These are phyloP conservation scores for Strigamia transsilvanica DNA, from an alignment of 2,888 invertebrate species.

Conservation along the genomic window DNA sequence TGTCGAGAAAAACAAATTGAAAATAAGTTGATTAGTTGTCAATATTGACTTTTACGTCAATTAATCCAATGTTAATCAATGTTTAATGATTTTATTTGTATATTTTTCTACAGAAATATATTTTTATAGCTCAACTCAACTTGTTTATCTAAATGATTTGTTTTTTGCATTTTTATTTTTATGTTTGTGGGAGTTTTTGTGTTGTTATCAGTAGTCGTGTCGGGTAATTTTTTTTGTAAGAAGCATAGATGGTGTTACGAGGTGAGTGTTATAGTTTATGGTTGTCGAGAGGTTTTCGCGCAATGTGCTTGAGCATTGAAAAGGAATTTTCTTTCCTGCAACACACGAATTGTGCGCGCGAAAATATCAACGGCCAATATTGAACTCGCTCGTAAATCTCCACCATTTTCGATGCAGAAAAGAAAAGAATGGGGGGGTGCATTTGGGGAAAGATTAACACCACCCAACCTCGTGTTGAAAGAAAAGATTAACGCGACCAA, in stretches of 20 bases:
- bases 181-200: not conserved
- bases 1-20: not conserved
- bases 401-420: not conserved
- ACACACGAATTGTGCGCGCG: not conserved
- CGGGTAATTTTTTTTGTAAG: constrained; percentile 4
- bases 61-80: too few species aligned
- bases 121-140: not conserved
- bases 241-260: not conserved
- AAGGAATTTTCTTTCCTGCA: not conserved
- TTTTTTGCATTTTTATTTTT: not conserved
- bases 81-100: not conserved
- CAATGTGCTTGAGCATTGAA: constrained; percentile 24
- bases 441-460: constrained; percentile 9
- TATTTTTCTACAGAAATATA: not conserved
- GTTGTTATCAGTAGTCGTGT: constrained; percentile 2
- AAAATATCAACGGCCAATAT: constrained; percentile 38
- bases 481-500: constrained; percentile 38
- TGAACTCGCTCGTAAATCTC: constrained; percentile 3
- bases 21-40: not conserved
- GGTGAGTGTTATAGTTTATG: constrained; percentile 19
- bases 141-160: not conserved
- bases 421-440: not conserved
- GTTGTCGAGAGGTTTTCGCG: constrained; percentile 24
- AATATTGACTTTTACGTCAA: too few species aligned
- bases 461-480: constrained; percentile 12